Evolutionary conservation across 64 coral and sea anemone species (phyloP), one percentile per base, ranked within the genome.

Genomic region (Stichodactyla helianthus): DNA sequence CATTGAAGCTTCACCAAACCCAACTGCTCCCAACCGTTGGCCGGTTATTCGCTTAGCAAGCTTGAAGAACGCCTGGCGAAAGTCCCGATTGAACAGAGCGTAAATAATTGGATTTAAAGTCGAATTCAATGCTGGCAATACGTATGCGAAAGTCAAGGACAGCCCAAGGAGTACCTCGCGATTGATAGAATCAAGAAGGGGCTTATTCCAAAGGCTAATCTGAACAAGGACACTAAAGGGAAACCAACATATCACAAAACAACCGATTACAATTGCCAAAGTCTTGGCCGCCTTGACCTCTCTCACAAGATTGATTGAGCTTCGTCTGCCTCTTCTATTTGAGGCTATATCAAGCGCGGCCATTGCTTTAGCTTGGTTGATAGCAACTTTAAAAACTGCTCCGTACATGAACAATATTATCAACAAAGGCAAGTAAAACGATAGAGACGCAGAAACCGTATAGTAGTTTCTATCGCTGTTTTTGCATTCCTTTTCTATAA

Each of bases 21-120:
- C 83, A 63, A 84, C 59, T 14, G 83, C 83, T 17, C 83, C 83
- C 56, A 84, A 50, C 5, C 56, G 52, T 50, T 63, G 52, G 8
- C 83, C 59, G 20, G 23, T 17, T 7, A 84, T 58, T 25, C 83
- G 54, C 55, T 35, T 35, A 51, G 17, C 44, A 26, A 84, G 54
- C 16, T 31, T 84, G 18, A 88, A 31, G 60, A 98, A 94, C 20
- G 95, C 92, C 5, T 86, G 71, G 5, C 95, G 88, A 54, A 94
- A 94, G 10, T 89, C 70, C 23, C 79, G 87, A 50, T 98, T 98
- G 61, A 92, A 94, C 11, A 98, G 50, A 1, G 95, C 92, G 27
- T 98, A 98, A 58, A 98, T 98, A 35, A 94, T 84, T 5, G 95
- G 95, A 77, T 98, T 98, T n/a, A 98, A 31, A 18, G 89, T 89